phyloP scores from a whole-genome alignment of 37 sponge, comb jelly and placozoan genomes.

The Bolinopsis microptera region DNA sequence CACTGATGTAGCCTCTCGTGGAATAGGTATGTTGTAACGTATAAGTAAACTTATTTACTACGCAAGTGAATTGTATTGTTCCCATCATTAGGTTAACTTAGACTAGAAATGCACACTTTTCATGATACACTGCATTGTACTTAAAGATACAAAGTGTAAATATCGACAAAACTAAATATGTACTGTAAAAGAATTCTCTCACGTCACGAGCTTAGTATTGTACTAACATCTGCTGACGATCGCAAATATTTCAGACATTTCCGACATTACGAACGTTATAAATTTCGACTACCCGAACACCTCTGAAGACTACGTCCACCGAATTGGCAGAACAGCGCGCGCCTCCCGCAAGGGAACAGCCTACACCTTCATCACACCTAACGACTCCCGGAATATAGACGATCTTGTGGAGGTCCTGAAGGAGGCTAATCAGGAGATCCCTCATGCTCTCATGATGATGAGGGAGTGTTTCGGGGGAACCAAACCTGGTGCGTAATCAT shows the following conservation, averaged over 20 bases:
- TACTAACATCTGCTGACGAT: too few species aligned
- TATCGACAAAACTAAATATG: too few species aligned
- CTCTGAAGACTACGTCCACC: constrained; percentile 97
- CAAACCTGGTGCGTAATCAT: neutral
- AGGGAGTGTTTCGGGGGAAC: constrained; percentile 61
- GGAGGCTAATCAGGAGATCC: constrained; percentile 82
- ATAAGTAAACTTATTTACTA: too few species aligned
- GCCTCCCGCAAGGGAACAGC: constrained; percentile 92
- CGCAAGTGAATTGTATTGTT: too few species aligned
- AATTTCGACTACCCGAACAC: constrained; percentile 96
- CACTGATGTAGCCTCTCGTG: constrained; percentile 96
- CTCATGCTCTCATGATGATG: constrained; percentile 64
- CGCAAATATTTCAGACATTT: constrained; percentile 81
- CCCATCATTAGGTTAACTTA: too few species aligned
- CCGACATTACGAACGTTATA: constrained; percentile 89
- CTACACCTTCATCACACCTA: constrained; percentile 89
- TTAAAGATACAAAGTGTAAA: too few species aligned
- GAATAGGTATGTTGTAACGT: constrained; percentile 88
- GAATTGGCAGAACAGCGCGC: constrained; percentile 95
- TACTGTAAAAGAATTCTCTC: too few species aligned
- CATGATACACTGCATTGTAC: too few species aligned
- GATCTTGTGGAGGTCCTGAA: constrained; percentile 86
- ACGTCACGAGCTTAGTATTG: too few species aligned
- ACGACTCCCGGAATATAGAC: constrained; percentile 78
- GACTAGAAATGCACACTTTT: too few species aligned